A percentile compares a stretch with the other conserved stretches of the same genome.
phyloP scores from a whole-genome alignment of 2,888 invertebrate genomes.

The Carcina quercana region DNA sequence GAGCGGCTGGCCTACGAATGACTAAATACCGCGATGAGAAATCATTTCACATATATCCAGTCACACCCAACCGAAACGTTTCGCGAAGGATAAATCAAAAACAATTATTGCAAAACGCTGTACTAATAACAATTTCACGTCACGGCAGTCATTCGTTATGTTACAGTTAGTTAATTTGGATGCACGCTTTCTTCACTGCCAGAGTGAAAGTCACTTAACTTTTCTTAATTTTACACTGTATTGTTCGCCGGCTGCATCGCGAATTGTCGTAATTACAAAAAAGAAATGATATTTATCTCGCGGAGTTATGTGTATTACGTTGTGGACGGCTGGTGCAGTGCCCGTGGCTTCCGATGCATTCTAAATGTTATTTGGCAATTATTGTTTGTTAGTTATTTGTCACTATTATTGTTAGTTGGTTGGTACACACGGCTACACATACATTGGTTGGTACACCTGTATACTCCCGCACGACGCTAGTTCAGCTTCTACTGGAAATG shows the following conservation, averaged over 20 bases:
- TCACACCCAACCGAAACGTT: no score
- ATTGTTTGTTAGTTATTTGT: no score
- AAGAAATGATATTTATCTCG: conserved; percentile 19
- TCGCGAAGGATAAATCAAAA: no score
- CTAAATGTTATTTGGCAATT: neutral
- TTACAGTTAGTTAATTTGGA: conserved; percentile 64
- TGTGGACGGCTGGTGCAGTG: neutral
- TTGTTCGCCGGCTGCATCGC: conserved; percentile 12
- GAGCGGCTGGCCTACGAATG: no score
- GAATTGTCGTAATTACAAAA: conserved; percentile 15
- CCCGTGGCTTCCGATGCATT: no score
- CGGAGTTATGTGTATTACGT: conserved; percentile 8
- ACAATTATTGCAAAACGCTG: conserved; percentile 27
- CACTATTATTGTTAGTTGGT: no score
- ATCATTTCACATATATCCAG: no score
- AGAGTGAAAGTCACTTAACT: conserved; percentile 44
- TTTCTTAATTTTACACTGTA: conserved; percentile 25
- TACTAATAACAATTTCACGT: conserved; percentile 23
- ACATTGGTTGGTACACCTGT: no score
- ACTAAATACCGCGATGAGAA: no score
- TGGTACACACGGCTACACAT: no score
- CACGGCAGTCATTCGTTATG: conserved; percentile 27
- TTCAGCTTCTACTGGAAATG: no score
- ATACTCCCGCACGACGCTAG: no score
- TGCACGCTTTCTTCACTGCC: conserved; percentile 58